Base-by-base conservation (phyloP, 2,113 vertebrate species). In the Danionella cerebrum region DNA sequence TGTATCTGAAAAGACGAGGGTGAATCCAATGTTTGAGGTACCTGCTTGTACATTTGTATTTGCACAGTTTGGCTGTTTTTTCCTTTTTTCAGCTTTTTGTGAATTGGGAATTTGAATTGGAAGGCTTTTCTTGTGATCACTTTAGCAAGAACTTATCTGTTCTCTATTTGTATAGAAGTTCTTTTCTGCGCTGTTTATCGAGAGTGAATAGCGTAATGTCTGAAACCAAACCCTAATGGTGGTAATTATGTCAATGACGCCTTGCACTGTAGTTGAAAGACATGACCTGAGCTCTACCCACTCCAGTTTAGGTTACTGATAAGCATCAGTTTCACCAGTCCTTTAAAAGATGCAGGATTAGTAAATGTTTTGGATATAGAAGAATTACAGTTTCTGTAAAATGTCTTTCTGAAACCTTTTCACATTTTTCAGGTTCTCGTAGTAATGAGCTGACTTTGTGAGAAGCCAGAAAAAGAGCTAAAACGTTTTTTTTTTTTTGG, bases 1-100 rank as follows among this genome's bases (percentile, higher is more conserved):
- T 76, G 82, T 78, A 87, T 76, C 80, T 75, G 79, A 80, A 77
- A 84, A 71, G 69, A 73, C 78, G 73, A 83, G 87, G n/a, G n/a
- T n/a, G n/a, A n/a, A n/a, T n/a, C n/a, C n/a, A n/a, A n/a, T n/a
- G n/a, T n/a, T n/a, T n/a, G n/a, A n/a, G n/a, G n/a, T n/a, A n/a
- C n/a, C n/a, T n/a, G n/a, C n/a, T n/a, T n/a, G n/a, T n/a, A n/a
- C n/a, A n/a, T n/a, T n/a, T n/a, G n/a, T n/a, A n/a, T n/a, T n/a
- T n/a, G n/a, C n/a, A n/a, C n/a, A n/a, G n/a, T n/a, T n/a, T n/a
- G n/a, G n/a, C n/a, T n/a, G n/a, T n/a, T n/a, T n/a, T n/a, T n/a
- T n/a, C n/a, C n/a, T n/a, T n/a, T n/a, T n/a, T n/a, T n/a, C n/a
- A 24, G 2, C 7, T 11, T 14, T 45, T 21, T 44, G 29, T 39